These are phyloP conservation scores for Nycticorax nycticorax DNA, from an alignment of 2,113 vertebrate genomes.

Conservation along the genomic window DNA sequence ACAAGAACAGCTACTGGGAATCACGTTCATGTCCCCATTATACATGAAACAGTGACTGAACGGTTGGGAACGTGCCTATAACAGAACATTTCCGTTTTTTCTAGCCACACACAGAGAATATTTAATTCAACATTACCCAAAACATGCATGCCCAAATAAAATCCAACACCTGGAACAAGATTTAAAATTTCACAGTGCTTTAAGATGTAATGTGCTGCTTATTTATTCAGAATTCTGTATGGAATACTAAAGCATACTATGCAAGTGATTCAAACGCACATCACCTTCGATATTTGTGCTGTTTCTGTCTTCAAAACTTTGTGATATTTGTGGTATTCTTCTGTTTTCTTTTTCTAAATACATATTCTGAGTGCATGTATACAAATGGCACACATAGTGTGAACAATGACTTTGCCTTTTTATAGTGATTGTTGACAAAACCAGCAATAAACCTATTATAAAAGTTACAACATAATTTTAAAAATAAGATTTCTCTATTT, in stretches of 20 bases:
- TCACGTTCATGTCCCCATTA: background rate
- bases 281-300: background rate
- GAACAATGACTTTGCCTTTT: background rate
- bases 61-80: background rate
- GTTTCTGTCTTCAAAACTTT: background rate
- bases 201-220: background rate
- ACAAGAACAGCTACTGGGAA: conserved; percentile 26
- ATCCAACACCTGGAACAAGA: background rate
- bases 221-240: background rate
- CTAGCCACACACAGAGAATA: background rate
- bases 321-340: background rate
- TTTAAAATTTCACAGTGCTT: background rate
- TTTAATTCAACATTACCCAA: background rate
- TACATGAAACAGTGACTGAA: background rate
- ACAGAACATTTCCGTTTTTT: background rate
- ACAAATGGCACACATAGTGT: background rate
- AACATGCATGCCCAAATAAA: background rate
- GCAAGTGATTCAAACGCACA: background rate
- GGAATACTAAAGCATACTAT: background rate
- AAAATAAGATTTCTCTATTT: background rate
- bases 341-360: background rate
- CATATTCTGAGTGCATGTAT: background rate
- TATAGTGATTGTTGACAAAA: background rate
- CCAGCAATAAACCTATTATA: background rate
- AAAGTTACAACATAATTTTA: background rate